phyloP scores from a whole-genome alignment of 2,113 vertebrate species.

The Actenoides hombroni region DNA sequence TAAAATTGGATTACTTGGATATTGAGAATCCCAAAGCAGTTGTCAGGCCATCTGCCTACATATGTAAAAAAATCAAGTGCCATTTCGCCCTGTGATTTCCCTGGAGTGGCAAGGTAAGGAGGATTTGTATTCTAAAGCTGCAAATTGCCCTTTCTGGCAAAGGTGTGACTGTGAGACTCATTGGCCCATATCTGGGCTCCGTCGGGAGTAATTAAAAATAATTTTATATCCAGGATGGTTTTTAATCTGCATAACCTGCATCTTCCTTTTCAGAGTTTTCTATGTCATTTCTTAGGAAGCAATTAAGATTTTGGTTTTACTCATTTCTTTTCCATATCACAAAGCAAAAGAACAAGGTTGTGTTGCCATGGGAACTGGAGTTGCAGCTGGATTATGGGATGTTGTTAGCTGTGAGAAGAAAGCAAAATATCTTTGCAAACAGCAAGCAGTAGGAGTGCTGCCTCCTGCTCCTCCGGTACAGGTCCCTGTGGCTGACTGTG shows the following conservation, averaged over 20 bases:
- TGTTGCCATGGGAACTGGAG: constrained; percentile 85
- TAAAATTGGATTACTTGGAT: not conserved
- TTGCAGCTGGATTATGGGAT: constrained; percentile 88
- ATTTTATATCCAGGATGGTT: not conserved
- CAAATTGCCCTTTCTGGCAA: not conserved
- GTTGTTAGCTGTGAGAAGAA: constrained; percentile 82
- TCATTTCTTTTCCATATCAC: not conserved
- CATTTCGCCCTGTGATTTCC: not conserved
- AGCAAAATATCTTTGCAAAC: constrained; percentile 89
- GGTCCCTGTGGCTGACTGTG: constrained; percentile 67
- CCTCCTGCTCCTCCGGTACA: constrained; percentile 63
- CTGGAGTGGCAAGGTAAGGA: not conserved
- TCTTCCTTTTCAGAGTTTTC: not conserved
- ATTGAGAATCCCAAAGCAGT: not conserved
- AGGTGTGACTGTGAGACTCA: not conserved
- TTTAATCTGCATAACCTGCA: not conserved
- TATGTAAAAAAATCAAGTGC: not conserved
- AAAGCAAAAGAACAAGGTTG: constrained; percentile 86
- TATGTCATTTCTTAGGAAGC: not conserved
- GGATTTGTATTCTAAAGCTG: not conserved
- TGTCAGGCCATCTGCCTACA: not conserved
- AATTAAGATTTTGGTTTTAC: not conserved
- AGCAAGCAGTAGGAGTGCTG: constrained; percentile 73
- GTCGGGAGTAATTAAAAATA: not conserved
- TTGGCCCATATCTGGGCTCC: not conserved